Evolutionary conservation across 2,888 invertebrate genomes (phyloP).

Genomic region (Zygothrica quintamaculata): DNA sequence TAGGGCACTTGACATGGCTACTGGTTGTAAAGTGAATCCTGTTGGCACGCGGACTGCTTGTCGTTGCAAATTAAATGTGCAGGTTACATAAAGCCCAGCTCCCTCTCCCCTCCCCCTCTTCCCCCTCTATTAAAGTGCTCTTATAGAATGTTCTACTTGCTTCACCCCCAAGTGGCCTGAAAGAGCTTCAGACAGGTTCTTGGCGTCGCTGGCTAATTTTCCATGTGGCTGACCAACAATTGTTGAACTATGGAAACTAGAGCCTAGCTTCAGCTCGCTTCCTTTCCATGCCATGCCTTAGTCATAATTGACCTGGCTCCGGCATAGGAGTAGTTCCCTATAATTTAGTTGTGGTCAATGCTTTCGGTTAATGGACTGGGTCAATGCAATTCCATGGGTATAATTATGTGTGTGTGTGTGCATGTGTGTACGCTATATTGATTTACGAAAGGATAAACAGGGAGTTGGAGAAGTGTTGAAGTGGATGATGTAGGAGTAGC

Average conservation of each 20-base stretch:
- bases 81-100: constrained; percentile 19
- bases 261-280: constrained; percentile 15
- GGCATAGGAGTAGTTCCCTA: constrained; percentile 16
- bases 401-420: constrained; percentile 4
- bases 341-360: constrained; percentile 41
- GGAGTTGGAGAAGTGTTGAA: too few relatives aligned
- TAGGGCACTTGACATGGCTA: constrained; percentile 52
- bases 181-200: constrained; percentile 20
- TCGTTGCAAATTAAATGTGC: constrained; percentile 58
- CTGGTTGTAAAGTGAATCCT: constrained; percentile 43
- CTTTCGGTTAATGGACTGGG: constrained; percentile 36
- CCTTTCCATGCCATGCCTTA: constrained; percentile 4
- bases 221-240: constrained; percentile 63
- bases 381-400: constrained; percentile 10
- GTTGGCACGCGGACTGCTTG: constrained; percentile 30
- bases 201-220: constrained; percentile 56
- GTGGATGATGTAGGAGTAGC: background rate
- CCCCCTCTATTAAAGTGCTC: constrained; percentile 17
- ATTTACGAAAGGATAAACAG: too few relatives aligned
- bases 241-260: constrained; percentile 50
- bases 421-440: constrained; percentile 33
- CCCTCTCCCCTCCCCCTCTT: too few relatives aligned
- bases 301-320: constrained; percentile 35
- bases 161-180: background rate
- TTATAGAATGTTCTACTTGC: constrained; percentile 18